Conservation (phyloP, 2,888 invertebrate genomes). For the Acrobasis consociella region DNA sequence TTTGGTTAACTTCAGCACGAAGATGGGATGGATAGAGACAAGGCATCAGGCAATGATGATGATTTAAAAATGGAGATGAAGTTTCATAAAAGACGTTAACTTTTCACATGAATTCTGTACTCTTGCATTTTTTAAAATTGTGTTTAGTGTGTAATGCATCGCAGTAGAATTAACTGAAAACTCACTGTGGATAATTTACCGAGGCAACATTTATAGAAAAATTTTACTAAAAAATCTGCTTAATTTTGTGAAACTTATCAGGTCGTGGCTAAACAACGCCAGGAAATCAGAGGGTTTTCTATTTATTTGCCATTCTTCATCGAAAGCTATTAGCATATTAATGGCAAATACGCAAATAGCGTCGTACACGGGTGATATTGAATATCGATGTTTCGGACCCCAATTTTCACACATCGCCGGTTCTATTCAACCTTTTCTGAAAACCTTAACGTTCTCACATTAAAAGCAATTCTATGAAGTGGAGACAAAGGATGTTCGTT, state of each 20-base stretch:
- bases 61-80: too few species aligned
- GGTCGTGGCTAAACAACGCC: neutral
- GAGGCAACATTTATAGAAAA: too few species aligned
- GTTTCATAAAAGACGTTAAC: too few species aligned
- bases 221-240: too few species aligned
- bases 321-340: conserved; percentile 29
- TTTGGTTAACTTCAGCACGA: too few species aligned
- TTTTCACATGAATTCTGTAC: too few species aligned
- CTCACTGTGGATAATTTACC: too few species aligned
- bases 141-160: too few species aligned
- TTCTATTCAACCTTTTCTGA: conserved; percentile 17
- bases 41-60: too few species aligned
- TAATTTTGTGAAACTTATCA: neutral
- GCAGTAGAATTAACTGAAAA: too few species aligned
- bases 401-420: conserved; percentile 15
- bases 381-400: conserved; percentile 19
- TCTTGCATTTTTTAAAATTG: too few species aligned
- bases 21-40: too few species aligned
- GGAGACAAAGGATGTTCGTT: conserved; percentile 15
- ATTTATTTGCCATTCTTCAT: conserved; percentile 20
- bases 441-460: conserved; percentile 15
- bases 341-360: conserved; percentile 24
- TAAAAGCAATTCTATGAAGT: conserved; percentile 13
- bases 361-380: conserved; percentile 15
- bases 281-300: conserved; percentile 3